Evolutionary conservation across 2,113 vertebrate species (phyloP).

Genomic region (Tringa solitaria): DNA sequence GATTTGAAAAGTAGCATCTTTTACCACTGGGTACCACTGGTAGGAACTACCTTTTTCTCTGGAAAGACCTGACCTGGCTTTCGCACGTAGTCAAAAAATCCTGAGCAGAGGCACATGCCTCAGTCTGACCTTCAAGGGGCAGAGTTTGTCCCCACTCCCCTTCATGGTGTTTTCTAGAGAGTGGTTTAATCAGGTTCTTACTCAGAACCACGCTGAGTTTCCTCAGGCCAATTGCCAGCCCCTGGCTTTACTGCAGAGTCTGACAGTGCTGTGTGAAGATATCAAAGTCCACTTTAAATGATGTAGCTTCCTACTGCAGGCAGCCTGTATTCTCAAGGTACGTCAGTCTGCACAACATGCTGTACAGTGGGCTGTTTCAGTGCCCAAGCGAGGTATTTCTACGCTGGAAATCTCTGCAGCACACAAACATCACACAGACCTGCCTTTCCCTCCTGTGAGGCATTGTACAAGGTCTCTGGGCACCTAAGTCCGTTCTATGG

Average conservation of each 20-base stretch:
- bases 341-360: background rate
- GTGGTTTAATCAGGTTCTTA: background rate
- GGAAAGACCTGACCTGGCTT: background rate
- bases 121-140: background rate
- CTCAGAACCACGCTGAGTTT: background rate
- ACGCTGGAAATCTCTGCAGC: background rate
- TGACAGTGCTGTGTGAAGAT: background rate
- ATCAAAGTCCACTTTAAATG: slow-evolving; percentile 13
- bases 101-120: background rate
- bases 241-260: background rate
- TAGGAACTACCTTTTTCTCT: background rate
- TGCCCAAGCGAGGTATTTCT: background rate
- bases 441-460: background rate
- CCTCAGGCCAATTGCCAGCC: background rate
- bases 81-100: background rate
- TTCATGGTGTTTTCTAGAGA: background rate
- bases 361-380: background rate
- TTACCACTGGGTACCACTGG: background rate
- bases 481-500: background rate
- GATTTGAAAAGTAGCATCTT: background rate
- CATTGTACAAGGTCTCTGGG: background rate
- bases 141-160: background rate
- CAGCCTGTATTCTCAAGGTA: background rate
- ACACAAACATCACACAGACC: background rate
- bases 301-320: background rate